Percentiles rank a stretch among this genome's conserved stretches.
Evolutionary conservation across 2,888 invertebrate genomes (phyloP).

Genomic region (Mycalesis mineus): DNA sequence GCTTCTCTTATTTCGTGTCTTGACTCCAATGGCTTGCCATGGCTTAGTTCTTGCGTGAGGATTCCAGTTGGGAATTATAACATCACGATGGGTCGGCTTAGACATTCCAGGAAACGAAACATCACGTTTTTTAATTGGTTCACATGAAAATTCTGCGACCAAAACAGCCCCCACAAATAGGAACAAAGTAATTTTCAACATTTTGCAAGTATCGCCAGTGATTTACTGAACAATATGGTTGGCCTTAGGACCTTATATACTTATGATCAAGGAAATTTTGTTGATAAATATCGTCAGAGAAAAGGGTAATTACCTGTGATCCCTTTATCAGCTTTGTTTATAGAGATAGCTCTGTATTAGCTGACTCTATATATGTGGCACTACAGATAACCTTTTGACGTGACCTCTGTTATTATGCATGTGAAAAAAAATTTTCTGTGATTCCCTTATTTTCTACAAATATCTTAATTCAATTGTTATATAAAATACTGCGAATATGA

Average conservation of each 20-base stretch:
- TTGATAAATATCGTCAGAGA: neutral
- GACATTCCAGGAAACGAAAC: constrained; percentile 25
- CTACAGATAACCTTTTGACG: constrained; percentile 17
- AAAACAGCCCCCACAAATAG: constrained; percentile 4
- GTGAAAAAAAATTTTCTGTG: neutral
- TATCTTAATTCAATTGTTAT: too few species aligned
- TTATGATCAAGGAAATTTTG: neutral
- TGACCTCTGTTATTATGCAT: neutral
- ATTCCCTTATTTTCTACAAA: too few species aligned
- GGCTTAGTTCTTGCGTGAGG: constrained; percentile 42
- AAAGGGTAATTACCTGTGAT: constrained; percentile 23
- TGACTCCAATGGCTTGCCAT: constrained; percentile 39
- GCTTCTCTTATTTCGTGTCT: constrained; percentile 28
- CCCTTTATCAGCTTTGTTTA: constrained; percentile 17
- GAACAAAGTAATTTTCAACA: constrained; percentile 2
- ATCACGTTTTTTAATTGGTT: constrained; percentile 9
- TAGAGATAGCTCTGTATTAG: neutral
- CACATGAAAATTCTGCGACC: neutral
- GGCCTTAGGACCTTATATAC: constrained; percentile 15
- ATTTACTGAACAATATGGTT: neutral
- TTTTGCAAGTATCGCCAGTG: neutral
- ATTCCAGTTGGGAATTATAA: constrained; percentile 47
- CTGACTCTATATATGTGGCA: neutral
- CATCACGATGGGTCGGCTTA: constrained; percentile 40
- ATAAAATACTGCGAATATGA: too few species aligned